These are phyloP conservation scores for Halotydeus destructor DNA, from an alignment of 1,140 invertebrate genomes.

Conservation along the genomic window DNA sequence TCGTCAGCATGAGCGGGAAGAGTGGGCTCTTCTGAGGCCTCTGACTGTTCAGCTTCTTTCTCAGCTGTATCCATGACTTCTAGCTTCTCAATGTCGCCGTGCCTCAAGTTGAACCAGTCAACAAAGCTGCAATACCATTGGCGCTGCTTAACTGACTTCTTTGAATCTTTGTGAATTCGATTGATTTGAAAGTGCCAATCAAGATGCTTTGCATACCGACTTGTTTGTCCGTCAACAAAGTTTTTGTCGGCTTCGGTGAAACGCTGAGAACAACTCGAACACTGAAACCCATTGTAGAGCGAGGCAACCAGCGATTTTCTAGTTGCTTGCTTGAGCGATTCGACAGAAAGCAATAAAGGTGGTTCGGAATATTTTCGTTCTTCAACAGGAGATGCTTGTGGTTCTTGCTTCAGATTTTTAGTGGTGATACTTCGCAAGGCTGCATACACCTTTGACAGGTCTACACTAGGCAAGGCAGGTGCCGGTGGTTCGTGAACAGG, in stretches of 20 bases:
- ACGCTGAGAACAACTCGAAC: constrained; percentile 72
- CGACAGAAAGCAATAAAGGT: constrained; percentile 2
- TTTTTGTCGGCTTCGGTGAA: constrained; percentile 69
- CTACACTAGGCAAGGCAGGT: background rate
- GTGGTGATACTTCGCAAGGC: background rate
- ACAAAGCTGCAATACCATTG: constrained; percentile 10
- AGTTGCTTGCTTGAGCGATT: constrained; percentile 7
- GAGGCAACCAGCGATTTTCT: constrained; percentile 12
- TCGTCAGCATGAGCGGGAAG: constrained; percentile 19
- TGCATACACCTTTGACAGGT: too few species aligned
- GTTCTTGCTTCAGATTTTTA: background rate
- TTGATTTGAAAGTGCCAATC: constrained; percentile 95
- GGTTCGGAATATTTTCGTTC: background rate
- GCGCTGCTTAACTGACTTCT: background rate
- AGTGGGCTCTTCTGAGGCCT: constrained; percentile 15
- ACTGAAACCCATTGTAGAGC: constrained; percentile 73
- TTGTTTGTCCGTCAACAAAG: constrained; percentile 16
- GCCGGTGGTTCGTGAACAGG: background rate
- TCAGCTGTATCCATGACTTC: background rate
- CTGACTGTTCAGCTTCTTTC: background rate
- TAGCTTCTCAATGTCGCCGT: constrained; percentile 53
- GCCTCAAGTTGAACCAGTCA: constrained; percentile 73
- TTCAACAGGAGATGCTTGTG: background rate
- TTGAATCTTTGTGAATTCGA: constrained; percentile 40
- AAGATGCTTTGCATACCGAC: constrained; percentile 66